phyloP scores from a whole-genome alignment of 1,140 invertebrate species.

The Bombus consobrinus region DNA sequence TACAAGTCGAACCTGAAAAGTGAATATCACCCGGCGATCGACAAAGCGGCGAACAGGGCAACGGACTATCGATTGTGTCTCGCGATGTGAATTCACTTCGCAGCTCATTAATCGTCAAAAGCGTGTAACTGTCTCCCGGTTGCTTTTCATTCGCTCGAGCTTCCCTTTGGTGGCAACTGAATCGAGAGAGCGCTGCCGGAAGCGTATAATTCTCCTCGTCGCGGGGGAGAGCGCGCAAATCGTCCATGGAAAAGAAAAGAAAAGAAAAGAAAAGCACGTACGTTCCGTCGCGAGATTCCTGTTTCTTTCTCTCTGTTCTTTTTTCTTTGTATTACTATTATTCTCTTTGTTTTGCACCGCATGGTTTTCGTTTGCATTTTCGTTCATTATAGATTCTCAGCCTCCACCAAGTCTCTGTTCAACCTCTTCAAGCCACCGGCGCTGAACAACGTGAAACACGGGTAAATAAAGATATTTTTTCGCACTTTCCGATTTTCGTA shows the following conservation, averaged over 20 bases:
- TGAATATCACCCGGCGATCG: background rate
- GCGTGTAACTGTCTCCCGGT: slow-evolving; percentile 15
- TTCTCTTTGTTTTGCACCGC: slow-evolving; percentile 71
- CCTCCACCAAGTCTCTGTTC: slow-evolving; percentile 85
- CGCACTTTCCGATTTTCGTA: background rate
- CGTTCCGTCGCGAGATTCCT: slow-evolving; percentile 37
- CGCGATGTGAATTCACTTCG: slow-evolving; percentile 32
- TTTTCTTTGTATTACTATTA: slow-evolving; percentile 57
- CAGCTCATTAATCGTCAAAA: slow-evolving; percentile 50
- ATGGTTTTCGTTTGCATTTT: slow-evolving; percentile 80
- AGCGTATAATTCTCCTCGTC: slow-evolving; percentile 21
- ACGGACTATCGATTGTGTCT: slow-evolving; percentile 35
- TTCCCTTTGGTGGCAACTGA: slow-evolving; percentile 41
- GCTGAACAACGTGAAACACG: slow-evolving; percentile 82
- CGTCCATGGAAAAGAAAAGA: background rate
- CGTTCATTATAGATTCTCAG: slow-evolving; percentile 83
- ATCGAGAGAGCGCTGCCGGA: slow-evolving; percentile 30
- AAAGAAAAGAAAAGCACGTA: slow-evolving; percentile 6
- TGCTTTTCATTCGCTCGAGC: slow-evolving; percentile 15
- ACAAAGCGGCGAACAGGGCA: background rate
- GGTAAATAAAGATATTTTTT: slow-evolving; percentile 79
- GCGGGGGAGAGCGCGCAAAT: slow-evolving; percentile 9
- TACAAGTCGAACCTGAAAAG: background rate
- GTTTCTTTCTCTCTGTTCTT: slow-evolving; percentile 35
- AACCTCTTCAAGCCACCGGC: slow-evolving; percentile 84